Evolutionary conservation across 2,888 invertebrate species (phyloP), one percentile per base, ranked within the genome.

Genomic region (Arenicola marina): DNA sequence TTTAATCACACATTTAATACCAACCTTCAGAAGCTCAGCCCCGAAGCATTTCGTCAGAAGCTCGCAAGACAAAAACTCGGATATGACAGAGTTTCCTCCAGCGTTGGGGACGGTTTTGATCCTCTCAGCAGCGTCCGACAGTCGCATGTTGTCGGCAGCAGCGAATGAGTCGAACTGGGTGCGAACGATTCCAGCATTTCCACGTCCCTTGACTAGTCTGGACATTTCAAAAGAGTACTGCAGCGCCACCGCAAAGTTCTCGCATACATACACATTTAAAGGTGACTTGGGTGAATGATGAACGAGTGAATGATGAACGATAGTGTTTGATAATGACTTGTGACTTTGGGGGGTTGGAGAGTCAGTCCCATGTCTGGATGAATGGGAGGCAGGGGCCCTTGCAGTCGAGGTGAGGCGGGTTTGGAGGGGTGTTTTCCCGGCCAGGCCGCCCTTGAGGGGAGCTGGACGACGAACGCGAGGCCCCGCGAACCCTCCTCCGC

Each of bases 21-120:
- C 45, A 61, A 70, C 70, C 70, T 71, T 79, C 4, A 68, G 55
- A 29, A 73, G 53, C 15, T 59, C 18, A 11, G 72, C 72, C 43
- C 69, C 68, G 32, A 68, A 71, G 51, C 63, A 69, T 43, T 56
- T 62, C 28, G 48, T 28, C 48, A 73, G 34, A 43, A 79, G 51
- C 61, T 81, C 81, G 60, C 73, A 79, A 21, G 81, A 81, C 46
- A 81, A 56, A 18, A 78, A 76, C 61, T 81, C 81, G 2, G 80
- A 80, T 1, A 77, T 62, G 1, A 78, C 74, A 0, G 80, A 81
- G 56, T 72, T 79, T 11, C 81, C 81, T 3, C 81, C 81, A 7
- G 81, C 81, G 58, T 81, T 81, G 4, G 80, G 80, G n/a, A 76
- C 71, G 38, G 71, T 66, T 31, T 69, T 65, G 18, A 81, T 71